Percentiles rank a stretch among this genome's conserved stretches.
Conservation (phyloP, 2,113 vertebrate genomes). For the Pitta sordida region DNA sequence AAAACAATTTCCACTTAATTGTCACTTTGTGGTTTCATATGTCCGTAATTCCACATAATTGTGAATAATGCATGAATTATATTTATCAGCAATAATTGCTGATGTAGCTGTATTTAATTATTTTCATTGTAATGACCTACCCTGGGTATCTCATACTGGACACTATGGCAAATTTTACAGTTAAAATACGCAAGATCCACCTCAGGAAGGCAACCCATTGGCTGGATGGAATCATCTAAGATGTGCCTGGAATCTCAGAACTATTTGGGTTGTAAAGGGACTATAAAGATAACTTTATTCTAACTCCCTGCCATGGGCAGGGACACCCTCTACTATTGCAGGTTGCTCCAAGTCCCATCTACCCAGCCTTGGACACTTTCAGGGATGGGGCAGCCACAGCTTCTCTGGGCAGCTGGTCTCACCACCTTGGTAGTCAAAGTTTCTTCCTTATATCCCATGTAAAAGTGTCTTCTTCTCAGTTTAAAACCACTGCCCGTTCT, state of each 20-base stretch:
- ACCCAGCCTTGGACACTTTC: too few species aligned
- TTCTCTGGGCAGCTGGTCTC: not conserved
- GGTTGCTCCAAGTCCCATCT: not conserved
- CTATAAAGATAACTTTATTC: not conserved
- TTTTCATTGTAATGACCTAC: not conserved
- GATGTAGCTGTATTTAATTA: not conserved
- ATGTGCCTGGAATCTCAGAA: not conserved
- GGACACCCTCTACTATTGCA: rapidly evolving
- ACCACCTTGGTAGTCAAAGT: rapidly evolving
- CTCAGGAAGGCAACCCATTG: not conserved
- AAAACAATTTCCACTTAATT: not conserved
- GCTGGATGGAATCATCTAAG: not conserved
- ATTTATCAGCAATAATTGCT: not conserved
- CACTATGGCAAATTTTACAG: rapidly evolving
- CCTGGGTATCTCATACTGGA: not conserved
- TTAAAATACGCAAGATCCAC: not conserved
- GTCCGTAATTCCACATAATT: not conserved
- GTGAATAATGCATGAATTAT: not conserved
- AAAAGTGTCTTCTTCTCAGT: not conserved
- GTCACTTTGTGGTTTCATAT: not conserved
- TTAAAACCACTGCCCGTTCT: not conserved
- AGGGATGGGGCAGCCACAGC: rapidly evolving
- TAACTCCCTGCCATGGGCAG: rapidly evolving
- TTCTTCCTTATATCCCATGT: not conserved
- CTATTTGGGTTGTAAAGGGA: rapidly evolving